Base-by-base conservation (phyloP, 2,888 invertebrate species). In the Yponomeuta malinellus region DNA sequence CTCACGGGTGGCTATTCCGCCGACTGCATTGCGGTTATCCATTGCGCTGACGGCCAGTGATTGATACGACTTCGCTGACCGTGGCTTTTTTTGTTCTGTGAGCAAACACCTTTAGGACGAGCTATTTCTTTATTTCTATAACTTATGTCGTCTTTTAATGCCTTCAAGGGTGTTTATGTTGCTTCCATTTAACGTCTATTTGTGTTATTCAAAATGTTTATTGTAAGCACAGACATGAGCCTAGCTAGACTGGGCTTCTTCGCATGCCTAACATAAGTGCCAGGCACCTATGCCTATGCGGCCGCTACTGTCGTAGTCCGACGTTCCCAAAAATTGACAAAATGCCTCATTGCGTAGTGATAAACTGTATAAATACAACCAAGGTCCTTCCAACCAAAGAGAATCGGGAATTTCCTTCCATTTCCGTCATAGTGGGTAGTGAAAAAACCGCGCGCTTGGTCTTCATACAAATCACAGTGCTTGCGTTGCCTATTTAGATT, bases 21-120 rank as follows among this genome's bases (percentile, higher is more conserved):
- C 52, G 52, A 59, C 52, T 59, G 52, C 52, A 59, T 59, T 59
- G 52, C 52, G 52, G 52, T 59, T 15, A 59, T 59, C 52, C 52
- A 8, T 59, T 59, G 52, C 52, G 52, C 52, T 59, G 52, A 59
- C 52, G 52, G 52, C 52, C 15, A 15, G 52, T 59, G 52, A 59
- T 59, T 59, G 52, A 59, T 59, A 59, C 52, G 15, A 15, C 5
- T 59, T 59, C 52, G 52, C 52, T 59, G 52, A 15, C 52, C 52
- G 52, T 15, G 12, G 15, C 15, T 12, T 12, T 59, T 59, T 59
- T 59, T 59, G 52, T 59, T 59, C 15, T 3, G 15, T 59, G 52
- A 12, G 15, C 15, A 12, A 59, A 59, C 52, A 59, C 52, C 52
- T 59, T 59, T 59, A 59, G 52, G 5, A 4, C 15, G 52, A 59